Evolutionary conservation across 2,797 vertebrate genomes (phyloP).

Genomic region (Tympanoctomys barrerae): DNA sequence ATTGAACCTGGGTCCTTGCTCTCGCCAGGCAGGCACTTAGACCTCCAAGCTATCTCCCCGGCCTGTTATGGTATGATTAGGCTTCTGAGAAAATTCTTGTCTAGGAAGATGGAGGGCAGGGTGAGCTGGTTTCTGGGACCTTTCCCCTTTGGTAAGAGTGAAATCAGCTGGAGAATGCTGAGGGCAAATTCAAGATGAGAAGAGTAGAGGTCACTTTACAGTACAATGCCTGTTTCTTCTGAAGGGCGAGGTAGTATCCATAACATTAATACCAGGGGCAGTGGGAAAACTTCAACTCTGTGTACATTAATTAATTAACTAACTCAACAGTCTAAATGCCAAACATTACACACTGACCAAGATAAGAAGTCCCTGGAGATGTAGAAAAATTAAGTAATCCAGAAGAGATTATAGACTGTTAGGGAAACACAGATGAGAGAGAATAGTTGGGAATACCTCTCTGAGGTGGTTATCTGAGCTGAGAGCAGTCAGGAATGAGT

Average conservation of each 20-base stretch:
- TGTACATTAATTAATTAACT: slow-evolving; percentile 18
- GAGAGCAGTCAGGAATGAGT: neutral
- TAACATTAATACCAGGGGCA: neutral
- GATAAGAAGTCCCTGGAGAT: neutral
- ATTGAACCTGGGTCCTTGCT: too few relatives aligned
- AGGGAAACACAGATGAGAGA: neutral
- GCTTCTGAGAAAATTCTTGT: slow-evolving; percentile 13
- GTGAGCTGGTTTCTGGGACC: slow-evolving; percentile 41
- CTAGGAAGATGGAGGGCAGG: slow-evolving; percentile 25
- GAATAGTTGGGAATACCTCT: neutral
- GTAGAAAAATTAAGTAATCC: neutral
- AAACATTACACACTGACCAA: neutral
- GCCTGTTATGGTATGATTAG: neutral
- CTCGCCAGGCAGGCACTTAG: too few relatives aligned
- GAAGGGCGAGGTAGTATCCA: slow-evolving; percentile 11
- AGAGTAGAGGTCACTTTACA: neutral
- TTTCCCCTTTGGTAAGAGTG: slow-evolving; percentile 37
- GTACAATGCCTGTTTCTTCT: neutral
- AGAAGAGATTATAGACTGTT: neutral
- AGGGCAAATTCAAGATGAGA: slow-evolving; percentile 14
- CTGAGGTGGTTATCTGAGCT: neutral
- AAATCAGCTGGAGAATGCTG: slow-evolving; percentile 18
- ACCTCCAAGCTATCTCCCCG: too few relatives aligned
- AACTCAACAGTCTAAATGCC: slow-evolving; percentile 20
- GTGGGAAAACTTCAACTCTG: neutral